Evolutionary conservation across 1,140 invertebrate species (phyloP), one percentile per base, ranked within the genome.

Genomic region (Drosophila pachea): DNA sequence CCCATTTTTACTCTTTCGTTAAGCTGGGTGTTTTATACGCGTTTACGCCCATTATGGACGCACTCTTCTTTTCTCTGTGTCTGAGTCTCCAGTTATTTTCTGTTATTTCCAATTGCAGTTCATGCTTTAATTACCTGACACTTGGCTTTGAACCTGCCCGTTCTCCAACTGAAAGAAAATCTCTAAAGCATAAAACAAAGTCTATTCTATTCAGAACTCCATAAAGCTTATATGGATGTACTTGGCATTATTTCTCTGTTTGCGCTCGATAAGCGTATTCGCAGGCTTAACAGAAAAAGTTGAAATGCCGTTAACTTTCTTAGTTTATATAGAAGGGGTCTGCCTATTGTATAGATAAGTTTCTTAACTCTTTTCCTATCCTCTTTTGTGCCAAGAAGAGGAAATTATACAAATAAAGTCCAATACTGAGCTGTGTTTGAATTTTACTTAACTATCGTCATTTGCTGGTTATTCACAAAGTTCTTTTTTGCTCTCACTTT

Each of bases 171-270:
- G 12, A 8, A 22, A 22, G 22, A 22, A 45, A 36, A 32, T n/a
- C 62, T 45, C 40, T n/a, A 31, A 11, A 35, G 32, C 49, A 33
- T 12, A 45, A 56, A n/a, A 33, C 12, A 66, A 59, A 45, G 9
- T 38, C 43, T 29, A 14, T 50, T 65, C 47, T 59, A 70, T 66
- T 70, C 68, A 59, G 14, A 54, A 40, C 36, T 29, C 64, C 59
- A 70, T 73, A 68, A 79, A 68, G 78, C 59, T 74, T 58, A 54
- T 65, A 68, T 74, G 68, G 65, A 58, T 42, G 14, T 50, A 74
- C 83, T 74, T 74, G 68, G 65, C 61, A 48, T 22, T 50, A 74
- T 83, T 71, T 83, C 78, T 82, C 83, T 82, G 56, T 82, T 74
- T 78, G 47, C 16, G 29, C 60, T 47, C 65, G 78, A 81, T 81